These are phyloP conservation scores for Bombus waltoni DNA, from an alignment of 1,140 invertebrate genomes.

Conservation along the genomic window DNA sequence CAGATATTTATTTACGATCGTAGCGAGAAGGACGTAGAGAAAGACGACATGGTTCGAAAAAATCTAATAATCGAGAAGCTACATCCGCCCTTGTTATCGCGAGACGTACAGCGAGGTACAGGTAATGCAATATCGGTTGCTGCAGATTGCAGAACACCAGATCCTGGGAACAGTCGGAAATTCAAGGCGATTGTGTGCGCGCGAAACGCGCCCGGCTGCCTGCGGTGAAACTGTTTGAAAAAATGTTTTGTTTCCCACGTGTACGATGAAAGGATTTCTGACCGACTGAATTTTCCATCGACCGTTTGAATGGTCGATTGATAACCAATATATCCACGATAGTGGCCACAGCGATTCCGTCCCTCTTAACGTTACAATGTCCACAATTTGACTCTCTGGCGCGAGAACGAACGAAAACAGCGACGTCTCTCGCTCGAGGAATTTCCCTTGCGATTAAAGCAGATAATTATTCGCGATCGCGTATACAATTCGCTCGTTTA, in stretches of 20 bases:
- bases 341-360: neutral
- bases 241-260: slow-evolving; percentile 13
- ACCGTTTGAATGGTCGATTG: slow-evolving; percentile 13
- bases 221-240: neutral
- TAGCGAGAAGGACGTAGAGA: no score
- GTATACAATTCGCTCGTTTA: no score
- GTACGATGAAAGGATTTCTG: slow-evolving; percentile 14
- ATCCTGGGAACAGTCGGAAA: slow-evolving; percentile 5
- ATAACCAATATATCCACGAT: slow-evolving; percentile 5
- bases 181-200: neutral
- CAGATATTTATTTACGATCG: no score
- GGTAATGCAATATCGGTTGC: neutral
- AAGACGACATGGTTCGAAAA: no score
- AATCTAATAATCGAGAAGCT: neutral
- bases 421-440: neutral
- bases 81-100: neutral
- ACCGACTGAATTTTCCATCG: slow-evolving; percentile 1
- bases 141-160: no score
- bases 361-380: neutral
- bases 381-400: neutral
- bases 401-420: neutral
- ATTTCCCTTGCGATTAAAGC: slow-evolving; percentile 1
- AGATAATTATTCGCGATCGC: slow-evolving; percentile 3
- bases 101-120: neutral
- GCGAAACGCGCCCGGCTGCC: neutral